Conservation (phyloP, 2,113 vertebrate species). For the Xenopus laevis region DNA sequence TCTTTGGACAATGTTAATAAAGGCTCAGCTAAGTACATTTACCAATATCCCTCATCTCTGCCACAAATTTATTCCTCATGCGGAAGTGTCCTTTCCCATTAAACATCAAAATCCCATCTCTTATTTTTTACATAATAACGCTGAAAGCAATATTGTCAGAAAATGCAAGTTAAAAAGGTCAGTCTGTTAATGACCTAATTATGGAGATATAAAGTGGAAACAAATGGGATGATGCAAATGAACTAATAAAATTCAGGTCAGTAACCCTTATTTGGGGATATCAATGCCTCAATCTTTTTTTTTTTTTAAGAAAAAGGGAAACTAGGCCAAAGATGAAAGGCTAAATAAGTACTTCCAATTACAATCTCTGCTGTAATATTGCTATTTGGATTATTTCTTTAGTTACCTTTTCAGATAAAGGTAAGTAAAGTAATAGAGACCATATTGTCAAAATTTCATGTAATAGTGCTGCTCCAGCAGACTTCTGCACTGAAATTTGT, state of each 20-base stretch:
- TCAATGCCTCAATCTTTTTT: neutral
- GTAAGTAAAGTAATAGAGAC: too few relatives aligned
- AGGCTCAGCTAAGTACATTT: too few relatives aligned
- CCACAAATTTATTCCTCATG: neutral
- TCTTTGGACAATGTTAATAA: too few relatives aligned
- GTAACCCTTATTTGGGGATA: neutral
- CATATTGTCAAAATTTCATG: too few relatives aligned
- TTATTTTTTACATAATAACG: conserved; percentile 1
- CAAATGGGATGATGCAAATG: neutral
- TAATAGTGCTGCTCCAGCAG: too few relatives aligned
- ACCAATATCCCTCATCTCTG: neutral
- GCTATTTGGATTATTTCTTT: neutral
- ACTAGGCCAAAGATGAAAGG: neutral
- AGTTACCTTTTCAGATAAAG: neutral
- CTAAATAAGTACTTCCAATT: neutral
- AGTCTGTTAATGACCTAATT: conserved; percentile 19
- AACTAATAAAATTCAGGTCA: conserved; percentile 1
- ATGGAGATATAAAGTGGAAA: conserved; percentile 14
- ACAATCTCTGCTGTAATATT: neutral
- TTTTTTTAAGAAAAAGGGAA: neutral
- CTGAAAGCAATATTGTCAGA: conserved; percentile 16
- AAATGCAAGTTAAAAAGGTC: conserved; percentile 12
- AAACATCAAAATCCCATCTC: neutral
- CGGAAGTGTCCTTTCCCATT: neutral
- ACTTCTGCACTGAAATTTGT: too few relatives aligned